These are phyloP conservation scores for Tenualosa ilisha DNA, from an alignment of 2,797 vertebrate genomes.

Conservation along the genomic window DNA sequence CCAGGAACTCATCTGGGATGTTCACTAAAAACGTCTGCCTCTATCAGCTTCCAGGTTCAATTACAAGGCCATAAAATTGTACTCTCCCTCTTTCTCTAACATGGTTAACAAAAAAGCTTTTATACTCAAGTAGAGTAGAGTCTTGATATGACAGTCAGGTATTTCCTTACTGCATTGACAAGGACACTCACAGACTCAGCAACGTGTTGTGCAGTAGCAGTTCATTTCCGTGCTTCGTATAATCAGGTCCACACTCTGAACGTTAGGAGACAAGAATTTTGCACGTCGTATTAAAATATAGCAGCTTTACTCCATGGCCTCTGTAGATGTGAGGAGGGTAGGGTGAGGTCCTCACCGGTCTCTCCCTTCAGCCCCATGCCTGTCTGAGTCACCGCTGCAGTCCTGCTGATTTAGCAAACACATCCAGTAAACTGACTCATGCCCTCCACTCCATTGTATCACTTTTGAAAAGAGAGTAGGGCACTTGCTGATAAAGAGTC, in stretches of 20 bases:
- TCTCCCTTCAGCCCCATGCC: background rate
- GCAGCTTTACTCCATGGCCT: background rate
- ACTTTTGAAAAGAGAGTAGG: background rate
- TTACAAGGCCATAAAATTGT: background rate
- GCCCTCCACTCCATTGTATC: background rate
- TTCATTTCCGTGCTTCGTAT: background rate
- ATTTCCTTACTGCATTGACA: background rate
- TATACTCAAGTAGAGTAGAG: background rate
- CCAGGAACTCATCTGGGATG: background rate
- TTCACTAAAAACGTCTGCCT: background rate
- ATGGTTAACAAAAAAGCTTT: background rate
- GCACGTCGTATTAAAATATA: constrained; percentile 35
- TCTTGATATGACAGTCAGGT: background rate
- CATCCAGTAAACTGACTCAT: constrained; percentile 14
- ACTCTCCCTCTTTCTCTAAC: background rate
- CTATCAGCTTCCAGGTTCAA: background rate
- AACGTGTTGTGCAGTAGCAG: background rate
- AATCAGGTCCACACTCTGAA: background rate
- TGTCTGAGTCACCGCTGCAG: background rate
- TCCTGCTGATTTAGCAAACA: background rate
- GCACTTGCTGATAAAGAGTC: background rate
- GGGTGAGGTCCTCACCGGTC: background rate
- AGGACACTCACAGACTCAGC: background rate
- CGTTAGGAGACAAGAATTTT: constrained; percentile 18
- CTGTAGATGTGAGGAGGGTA: background rate